A percentile compares a stretch with the other conserved stretches of the same genome.
Conservation (phyloP, 2,888 invertebrate genomes). For the Rugalucina vietnamica region DNA sequence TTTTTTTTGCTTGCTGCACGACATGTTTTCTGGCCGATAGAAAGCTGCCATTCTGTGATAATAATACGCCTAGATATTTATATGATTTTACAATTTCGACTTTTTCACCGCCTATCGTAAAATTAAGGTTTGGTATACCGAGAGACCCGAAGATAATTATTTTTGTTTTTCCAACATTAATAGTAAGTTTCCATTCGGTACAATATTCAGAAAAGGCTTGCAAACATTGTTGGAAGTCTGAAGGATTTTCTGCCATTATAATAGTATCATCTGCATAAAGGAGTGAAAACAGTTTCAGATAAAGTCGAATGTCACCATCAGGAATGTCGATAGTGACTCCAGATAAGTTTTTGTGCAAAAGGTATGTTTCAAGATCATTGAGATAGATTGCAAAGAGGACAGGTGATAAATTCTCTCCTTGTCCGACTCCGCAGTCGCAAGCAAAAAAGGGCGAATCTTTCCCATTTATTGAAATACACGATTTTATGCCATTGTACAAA, state of each 20-base stretch:
- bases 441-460: neutral
- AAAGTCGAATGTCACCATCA: neutral
- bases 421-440: neutral
- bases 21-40: too few relatives aligned
- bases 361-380: neutral
- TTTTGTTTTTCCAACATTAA: too few relatives aligned
- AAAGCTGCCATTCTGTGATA: too few relatives aligned
- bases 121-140: too few relatives aligned
- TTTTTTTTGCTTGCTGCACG: too few relatives aligned
- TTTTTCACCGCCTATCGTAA: too few relatives aligned
- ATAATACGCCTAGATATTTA: too few relatives aligned
- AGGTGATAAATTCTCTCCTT: neutral
- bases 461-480: neutral
- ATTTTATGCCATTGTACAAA: neutral
- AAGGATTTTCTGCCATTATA: neutral
- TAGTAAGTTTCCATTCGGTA: too few relatives aligned
- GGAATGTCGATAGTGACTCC: neutral
- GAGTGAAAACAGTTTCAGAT: neutral
- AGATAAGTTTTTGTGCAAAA: neutral
- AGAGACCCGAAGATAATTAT: too few relatives aligned
- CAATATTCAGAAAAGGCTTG: too few relatives aligned
- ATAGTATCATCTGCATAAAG: neutral
- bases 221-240: neutral
- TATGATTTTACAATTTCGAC: too few relatives aligned
- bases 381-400: neutral